Evolutionary conservation across 2,888 invertebrate species (phyloP).

Genomic region (Acleris cristana): DNA sequence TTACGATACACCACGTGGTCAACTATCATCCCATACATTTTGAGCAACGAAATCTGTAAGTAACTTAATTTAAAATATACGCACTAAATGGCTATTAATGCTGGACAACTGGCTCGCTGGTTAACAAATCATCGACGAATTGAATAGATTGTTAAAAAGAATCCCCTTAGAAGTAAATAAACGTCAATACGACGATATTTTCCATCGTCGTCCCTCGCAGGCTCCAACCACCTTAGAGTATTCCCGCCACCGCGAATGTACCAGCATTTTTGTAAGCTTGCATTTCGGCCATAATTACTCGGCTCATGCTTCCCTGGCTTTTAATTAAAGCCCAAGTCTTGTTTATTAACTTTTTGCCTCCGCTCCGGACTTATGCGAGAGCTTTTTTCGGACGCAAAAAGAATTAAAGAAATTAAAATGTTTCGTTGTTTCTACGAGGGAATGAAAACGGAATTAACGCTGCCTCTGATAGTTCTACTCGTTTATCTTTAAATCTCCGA

Average conservation of each 20-base stretch:
- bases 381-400: constrained; percentile 36
- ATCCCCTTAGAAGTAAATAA: no score
- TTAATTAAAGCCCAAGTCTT: constrained; percentile 38
- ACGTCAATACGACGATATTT: no score
- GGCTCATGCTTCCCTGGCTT: constrained; percentile 37
- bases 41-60: no score
- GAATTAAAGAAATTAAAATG: constrained; percentile 50
- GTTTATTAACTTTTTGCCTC: constrained; percentile 38
- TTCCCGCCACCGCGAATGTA: constrained; percentile 24
- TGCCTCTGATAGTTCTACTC: constrained; percentile 32
- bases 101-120: no score
- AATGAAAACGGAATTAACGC: constrained; percentile 41
- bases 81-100: no score
- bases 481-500: constrained; percentile 18
- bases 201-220: no score
- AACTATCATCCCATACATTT: no score
- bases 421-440: constrained; percentile 41
- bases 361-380: constrained; percentile 32
- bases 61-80: no score
- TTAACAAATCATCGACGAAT: no score
- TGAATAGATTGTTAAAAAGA: no score
- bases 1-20: no score
- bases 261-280: constrained; percentile 37
- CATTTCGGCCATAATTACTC: constrained; percentile 37
- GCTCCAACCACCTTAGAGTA: constrained; percentile 8